These are phyloP conservation scores for Athene cunicularia DNA, from an alignment of 2,113 vertebrate species.

Conservation along the genomic window DNA sequence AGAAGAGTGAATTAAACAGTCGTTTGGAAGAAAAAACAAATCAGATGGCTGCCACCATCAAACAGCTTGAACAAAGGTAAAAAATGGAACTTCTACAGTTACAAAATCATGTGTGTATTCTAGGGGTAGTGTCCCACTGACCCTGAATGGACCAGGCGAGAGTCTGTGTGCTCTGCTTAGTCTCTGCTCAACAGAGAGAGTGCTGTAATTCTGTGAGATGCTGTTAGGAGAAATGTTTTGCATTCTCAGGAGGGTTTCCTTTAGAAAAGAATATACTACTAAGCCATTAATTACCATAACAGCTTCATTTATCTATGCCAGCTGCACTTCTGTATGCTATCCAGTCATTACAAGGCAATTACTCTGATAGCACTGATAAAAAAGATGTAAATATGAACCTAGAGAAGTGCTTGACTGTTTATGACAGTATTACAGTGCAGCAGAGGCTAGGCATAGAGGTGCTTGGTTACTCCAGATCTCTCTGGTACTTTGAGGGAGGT, in stretches of 20 bases:
- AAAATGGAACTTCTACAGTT: background rate
- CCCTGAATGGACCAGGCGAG: accelerated
- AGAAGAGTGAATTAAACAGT: conserved; percentile 91
- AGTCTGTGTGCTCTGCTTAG: background rate
- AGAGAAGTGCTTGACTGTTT: background rate
- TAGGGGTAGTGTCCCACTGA: background rate
- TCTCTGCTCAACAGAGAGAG: background rate
- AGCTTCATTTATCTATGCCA: background rate
- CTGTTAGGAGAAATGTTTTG: background rate
- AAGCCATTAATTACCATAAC: no score
- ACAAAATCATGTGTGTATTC: background rate
- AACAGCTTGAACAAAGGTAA: conserved; percentile 96
- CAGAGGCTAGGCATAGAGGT: background rate
- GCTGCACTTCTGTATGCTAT: background rate
- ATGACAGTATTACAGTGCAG: no score
- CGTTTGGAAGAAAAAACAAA: conserved; percentile 96
- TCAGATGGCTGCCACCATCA: conserved; percentile 95
- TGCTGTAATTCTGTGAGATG: background rate
- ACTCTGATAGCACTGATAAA: background rate
- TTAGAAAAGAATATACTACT: background rate
- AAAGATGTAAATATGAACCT: background rate
- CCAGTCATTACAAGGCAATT: background rate
- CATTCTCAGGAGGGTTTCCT: background rate
- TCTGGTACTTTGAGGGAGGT: background rate
- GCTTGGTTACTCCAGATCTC: background rate